Evolutionary conservation across 2,888 invertebrate genomes (phyloP), one percentile per base, ranked within the genome.

Genomic region (Volucella bombylans): DNA sequence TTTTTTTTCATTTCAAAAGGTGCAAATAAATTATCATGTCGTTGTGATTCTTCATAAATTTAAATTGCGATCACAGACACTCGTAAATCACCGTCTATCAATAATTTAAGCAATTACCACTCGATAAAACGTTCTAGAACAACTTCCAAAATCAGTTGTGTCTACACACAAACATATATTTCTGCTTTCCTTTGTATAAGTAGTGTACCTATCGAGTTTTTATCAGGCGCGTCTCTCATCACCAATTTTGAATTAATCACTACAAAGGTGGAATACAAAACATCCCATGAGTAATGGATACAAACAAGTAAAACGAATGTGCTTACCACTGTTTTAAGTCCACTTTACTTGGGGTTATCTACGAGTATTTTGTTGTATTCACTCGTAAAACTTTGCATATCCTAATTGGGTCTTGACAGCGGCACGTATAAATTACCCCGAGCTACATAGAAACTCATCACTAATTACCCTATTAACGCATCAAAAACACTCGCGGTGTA

Each of bases 401-500:
- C 69, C 79, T 61, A 67, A 71, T 61, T 82, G 31, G 64, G 52
- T 50, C 49, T 76, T 31, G 45, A 31, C 50, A 41, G 38, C 64
- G 41, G 31, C 43, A 59, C 67, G 65, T 41, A 50, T 45, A 71
- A 74, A 68, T 68, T 74, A 67, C 62, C 67, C 43, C 65, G 59
- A 76, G 59, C 43, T 76, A 68, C 72, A 55, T 15, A 31, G 65
- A 77, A 39, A 23, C 59, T 65, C 59, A 76, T 76, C 31, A 31
- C 65, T 62, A 83, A 83, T 80, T 83, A 74, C 55, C 61, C 59
- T 69, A 80, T 62, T 71, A 79, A 73, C 64, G 49, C 50, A 57
- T 74, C 64, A 79, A 68, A 62, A 41, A 71, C 41, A n/a, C 67
- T 31, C 31, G 31, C 6, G 43, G 18, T 57, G 50, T 18, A 18